Conservation (phyloP, 35 echinoderm and acorn worm genomes). For the Apostichopus japonicus region DNA sequence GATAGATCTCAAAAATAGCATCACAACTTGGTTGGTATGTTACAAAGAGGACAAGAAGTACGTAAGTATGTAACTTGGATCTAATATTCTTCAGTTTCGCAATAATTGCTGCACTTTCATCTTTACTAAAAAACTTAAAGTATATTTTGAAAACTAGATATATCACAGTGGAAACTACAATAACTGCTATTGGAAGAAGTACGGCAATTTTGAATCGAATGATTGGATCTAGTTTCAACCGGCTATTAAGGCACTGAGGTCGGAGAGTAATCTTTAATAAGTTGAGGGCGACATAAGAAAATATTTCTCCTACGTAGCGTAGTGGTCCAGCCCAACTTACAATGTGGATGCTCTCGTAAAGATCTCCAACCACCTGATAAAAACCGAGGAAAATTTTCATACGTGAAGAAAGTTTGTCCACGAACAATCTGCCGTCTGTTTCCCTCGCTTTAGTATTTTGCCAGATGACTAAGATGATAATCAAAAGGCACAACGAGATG, state of each 20-base stretch:
- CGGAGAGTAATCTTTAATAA: conserved; percentile 16
- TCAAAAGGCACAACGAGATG: neutral
- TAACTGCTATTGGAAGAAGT: neutral
- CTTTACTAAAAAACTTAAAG: neutral
- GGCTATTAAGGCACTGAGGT: conserved; percentile 49
- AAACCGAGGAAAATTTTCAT: conserved; percentile 66
- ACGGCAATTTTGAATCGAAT: conserved; percentile 27
- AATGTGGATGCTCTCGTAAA: conserved; percentile 26
- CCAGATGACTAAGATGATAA: conserved; percentile 27
- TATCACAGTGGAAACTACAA: neutral
- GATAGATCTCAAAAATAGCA: conserved; percentile 56
- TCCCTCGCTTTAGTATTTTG: neutral
- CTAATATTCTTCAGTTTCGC: neutral
- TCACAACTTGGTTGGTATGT: conserved; percentile 46
- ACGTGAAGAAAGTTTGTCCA: conserved; percentile 46
- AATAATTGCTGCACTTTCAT: neutral
- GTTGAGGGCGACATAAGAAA: conserved; percentile 28
- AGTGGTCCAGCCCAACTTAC: conserved; percentile 44
- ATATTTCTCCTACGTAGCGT: conserved; percentile 7
- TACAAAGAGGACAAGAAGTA: conserved; percentile 53
- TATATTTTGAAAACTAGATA: neutral
- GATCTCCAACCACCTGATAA: conserved; percentile 65
- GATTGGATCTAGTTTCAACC: neutral
- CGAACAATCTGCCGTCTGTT: neutral
- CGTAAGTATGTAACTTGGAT: conserved; percentile 43